Evolutionary conservation across 92 coral and sea anemone species (phyloP).

Genomic region (Meandrina meandrites): DNA sequence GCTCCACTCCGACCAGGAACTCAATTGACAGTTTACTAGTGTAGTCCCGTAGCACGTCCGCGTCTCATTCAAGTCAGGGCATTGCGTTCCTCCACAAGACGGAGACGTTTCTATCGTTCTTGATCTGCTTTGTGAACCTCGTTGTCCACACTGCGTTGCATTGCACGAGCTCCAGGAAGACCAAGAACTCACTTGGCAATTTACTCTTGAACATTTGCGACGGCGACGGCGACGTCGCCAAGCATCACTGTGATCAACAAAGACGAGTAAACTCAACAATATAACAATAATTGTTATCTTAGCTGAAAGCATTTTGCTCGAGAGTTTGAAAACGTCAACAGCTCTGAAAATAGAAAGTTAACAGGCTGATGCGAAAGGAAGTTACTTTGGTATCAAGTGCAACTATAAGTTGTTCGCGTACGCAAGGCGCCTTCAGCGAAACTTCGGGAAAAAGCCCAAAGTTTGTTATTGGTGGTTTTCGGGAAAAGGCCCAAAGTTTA

Average conservation of each 20-base stretch:
- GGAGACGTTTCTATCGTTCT: neutral
- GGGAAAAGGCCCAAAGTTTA: too few relatives aligned
- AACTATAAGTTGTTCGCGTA: too few relatives aligned
- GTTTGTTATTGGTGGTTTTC: too few relatives aligned
- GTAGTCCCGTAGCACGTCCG: neutral
- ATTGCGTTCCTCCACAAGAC: slow-evolving; percentile 6
- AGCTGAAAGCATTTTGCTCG: neutral
- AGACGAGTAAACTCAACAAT: neutral
- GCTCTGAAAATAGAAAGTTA: too few relatives aligned
- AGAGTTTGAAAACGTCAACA: too few relatives aligned
- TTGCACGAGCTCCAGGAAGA: neutral
- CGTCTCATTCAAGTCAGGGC: neutral
- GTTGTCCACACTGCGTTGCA: neutral
- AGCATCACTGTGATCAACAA: neutral
- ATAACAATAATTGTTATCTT: neutral
- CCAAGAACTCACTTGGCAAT: neutral
- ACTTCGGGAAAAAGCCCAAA: too few relatives aligned
- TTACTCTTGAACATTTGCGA: neutral
- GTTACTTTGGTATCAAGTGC: too few relatives aligned
- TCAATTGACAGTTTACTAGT: neutral
- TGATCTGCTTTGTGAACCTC: neutral
- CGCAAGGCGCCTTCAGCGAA: too few relatives aligned
- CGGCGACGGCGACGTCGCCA: slow-evolving; percentile 27
- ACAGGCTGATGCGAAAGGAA: too few relatives aligned
- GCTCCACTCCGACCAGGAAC: slow-evolving; percentile 27